These are phyloP conservation scores for Tetraneura akinire DNA, from an alignment of 1,140 invertebrate genomes.

Conservation along the genomic window DNA sequence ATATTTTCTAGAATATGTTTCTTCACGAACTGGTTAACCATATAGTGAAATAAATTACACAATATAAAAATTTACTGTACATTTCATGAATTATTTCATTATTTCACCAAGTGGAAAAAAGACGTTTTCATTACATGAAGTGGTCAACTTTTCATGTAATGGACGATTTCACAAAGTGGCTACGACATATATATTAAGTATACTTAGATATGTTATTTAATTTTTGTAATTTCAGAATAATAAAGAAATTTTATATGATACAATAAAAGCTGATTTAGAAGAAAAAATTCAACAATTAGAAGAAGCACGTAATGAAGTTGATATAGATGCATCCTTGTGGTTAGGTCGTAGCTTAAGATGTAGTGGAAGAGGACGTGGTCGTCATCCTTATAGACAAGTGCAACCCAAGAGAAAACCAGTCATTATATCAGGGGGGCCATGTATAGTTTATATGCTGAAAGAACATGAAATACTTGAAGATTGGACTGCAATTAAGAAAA, in stretches of 20 bases:
- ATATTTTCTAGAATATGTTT: no score
- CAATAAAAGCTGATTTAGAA: constrained; percentile 82
- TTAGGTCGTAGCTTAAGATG: constrained; percentile 58
- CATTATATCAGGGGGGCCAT: constrained; percentile 90
- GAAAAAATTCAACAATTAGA: constrained; percentile 90
- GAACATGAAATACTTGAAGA: constrained; percentile 94
- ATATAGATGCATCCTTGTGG: constrained; percentile 78
- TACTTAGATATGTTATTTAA: background rate
- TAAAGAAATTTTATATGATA: constrained; percentile 81
- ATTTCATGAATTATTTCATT: no score
- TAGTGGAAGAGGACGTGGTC: constrained; percentile 61
- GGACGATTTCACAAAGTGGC: no score
- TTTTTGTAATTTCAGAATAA: constrained; percentile 73
- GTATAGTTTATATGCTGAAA: constrained; percentile 93
- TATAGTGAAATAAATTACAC: no score
- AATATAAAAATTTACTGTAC: no score
- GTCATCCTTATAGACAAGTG: constrained; percentile 61
- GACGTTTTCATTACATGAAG: no score
- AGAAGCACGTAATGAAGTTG: constrained; percentile 92
- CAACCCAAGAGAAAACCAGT: constrained; percentile 75
- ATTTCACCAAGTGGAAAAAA: no score
- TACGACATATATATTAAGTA: no score
- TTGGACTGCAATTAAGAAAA: constrained; percentile 90
- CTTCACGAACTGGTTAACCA: no score
- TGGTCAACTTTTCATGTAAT: no score